A percentile compares a stretch with the other conserved stretches of the same genome.
Conservation (phyloP, 2,113 vertebrate species). For the Cheilinus undulatus region DNA sequence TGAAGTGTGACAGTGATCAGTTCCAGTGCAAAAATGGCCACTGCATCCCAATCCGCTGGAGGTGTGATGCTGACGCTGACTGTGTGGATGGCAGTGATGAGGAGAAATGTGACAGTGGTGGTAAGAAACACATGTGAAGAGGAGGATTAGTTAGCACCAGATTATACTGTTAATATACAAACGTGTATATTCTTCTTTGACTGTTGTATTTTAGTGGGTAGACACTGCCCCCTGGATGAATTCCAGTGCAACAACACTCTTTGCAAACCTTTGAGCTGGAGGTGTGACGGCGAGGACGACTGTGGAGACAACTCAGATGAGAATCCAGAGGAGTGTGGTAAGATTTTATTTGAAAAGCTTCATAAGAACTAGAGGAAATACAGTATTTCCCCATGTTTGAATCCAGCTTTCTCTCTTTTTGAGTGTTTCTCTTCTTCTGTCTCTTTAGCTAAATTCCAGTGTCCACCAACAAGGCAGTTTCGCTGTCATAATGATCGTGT, state of each 20-base stretch:
- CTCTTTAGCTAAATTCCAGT: slow-evolving; percentile 88
- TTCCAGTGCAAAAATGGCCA: slow-evolving; percentile 96
- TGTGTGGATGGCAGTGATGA: slow-evolving; percentile 97
- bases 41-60: slow-evolving; percentile 96
- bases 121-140: slow-evolving; percentile 72
- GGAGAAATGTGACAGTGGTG: slow-evolving; percentile 90
- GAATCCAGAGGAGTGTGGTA: slow-evolving; percentile 93
- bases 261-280: slow-evolving; percentile 96
- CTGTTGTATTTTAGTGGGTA: slow-evolving; percentile 73
- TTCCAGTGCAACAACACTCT: slow-evolving; percentile 98
- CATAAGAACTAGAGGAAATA: neutral
- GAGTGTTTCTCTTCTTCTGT: neutral
- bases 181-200: neutral
- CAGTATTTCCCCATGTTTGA: neutral
- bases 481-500: slow-evolving; percentile 94
- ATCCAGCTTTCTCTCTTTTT: neutral
- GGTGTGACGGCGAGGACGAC: slow-evolving; percentile 95
- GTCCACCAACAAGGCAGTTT: slow-evolving; percentile 93
- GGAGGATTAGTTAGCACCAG: neutral
- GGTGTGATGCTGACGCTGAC: slow-evolving; percentile 92
- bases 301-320: slow-evolving; percentile 98
- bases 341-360: slow-evolving; percentile 49
- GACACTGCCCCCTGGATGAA: slow-evolving; percentile 93
- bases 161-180: neutral
- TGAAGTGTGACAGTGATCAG: slow-evolving; percentile 94